Conservation (phyloP, 1,140 invertebrate species). For the Trachymyrmex cornetzi region DNA sequence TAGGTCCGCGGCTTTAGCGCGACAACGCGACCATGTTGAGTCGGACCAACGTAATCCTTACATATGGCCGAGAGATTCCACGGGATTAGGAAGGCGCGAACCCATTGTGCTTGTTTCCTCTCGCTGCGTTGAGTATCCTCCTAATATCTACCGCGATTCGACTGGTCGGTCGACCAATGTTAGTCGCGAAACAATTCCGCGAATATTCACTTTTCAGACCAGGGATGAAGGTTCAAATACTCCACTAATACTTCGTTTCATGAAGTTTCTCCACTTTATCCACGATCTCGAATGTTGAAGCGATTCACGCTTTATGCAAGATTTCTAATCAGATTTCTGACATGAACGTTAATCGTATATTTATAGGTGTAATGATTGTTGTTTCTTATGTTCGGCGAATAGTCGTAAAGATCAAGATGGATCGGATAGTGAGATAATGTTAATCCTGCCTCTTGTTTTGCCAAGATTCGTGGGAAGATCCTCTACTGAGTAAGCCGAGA, state of each 20-base stretch:
- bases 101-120: conserved; percentile 77
- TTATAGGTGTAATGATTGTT: background rate
- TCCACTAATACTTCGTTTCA: conserved; percentile 4
- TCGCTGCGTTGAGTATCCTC: conserved; percentile 61
- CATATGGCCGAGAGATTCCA: conserved; percentile 80
- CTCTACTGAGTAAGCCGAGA: conserved; percentile 10
- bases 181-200: conserved; percentile 31
- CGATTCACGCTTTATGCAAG: conserved; percentile 2
- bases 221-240: background rate
- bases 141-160: conserved; percentile 65
- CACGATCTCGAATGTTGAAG: background rate
- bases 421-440: conserved; percentile 60
- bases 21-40: conserved; percentile 75
- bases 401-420: conserved; percentile 55
- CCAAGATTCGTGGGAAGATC: conserved; percentile 56
- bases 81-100: conserved; percentile 79
- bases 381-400: conserved; percentile 25
- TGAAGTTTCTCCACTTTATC: conserved; percentile 1
- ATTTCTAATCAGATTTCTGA: conserved; percentile 9
- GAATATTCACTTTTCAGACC: conserved; percentile 68
- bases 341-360: conserved; percentile 10
- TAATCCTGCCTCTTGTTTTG: conserved; percentile 68
- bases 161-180: conserved; percentile 26
- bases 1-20: conserved; percentile 74
- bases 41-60: conserved; percentile 82